Conservation (phyloP, 2,888 invertebrate genomes). For the Pachymerium ferrugineum region DNA sequence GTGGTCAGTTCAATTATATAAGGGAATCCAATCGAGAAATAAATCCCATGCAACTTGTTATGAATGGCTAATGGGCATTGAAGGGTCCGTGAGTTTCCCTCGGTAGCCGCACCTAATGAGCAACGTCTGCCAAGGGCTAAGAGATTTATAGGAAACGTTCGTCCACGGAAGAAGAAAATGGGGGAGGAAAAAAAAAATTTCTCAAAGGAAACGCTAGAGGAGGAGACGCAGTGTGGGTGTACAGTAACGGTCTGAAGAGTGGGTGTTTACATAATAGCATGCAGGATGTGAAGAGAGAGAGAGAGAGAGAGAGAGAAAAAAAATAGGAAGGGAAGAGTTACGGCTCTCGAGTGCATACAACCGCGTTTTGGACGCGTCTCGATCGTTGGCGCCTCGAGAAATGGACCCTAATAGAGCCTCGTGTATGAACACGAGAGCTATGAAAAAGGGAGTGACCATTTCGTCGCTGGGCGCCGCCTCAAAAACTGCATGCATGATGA, state of each 20-base stretch:
- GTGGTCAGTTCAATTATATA: neutral
- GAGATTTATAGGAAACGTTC: conserved; percentile 13
- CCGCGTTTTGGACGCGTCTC: neutral
- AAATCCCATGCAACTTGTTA: neutral
- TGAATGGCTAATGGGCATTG: conserved; percentile 7
- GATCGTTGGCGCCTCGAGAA: conserved; percentile 13
- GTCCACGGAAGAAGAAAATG: neutral
- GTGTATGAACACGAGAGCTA: conserved; percentile 8
- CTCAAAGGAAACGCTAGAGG: neutral
- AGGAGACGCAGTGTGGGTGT: neutral
- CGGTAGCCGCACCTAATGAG: neutral
- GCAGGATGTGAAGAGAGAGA: conserved; percentile 1
- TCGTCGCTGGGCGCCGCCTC: neutral
- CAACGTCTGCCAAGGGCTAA: conserved; percentile 8
- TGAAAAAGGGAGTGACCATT: conserved; percentile 13
- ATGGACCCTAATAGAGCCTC: conserved; percentile 13
- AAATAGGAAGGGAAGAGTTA: conserved; percentile 13
- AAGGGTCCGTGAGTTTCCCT: neutral
- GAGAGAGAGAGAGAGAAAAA: neutral
- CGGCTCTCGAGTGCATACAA: conserved; percentile 4
- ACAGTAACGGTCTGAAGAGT: conserved; percentile 13
- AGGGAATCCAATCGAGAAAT: neutral
- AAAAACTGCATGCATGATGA: neutral
- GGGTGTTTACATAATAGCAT: conserved; percentile 8
- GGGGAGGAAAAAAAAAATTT: neutral